Conservation (phyloP, 2,797 vertebrate species). For the Gymnopithys bicolor region DNA sequence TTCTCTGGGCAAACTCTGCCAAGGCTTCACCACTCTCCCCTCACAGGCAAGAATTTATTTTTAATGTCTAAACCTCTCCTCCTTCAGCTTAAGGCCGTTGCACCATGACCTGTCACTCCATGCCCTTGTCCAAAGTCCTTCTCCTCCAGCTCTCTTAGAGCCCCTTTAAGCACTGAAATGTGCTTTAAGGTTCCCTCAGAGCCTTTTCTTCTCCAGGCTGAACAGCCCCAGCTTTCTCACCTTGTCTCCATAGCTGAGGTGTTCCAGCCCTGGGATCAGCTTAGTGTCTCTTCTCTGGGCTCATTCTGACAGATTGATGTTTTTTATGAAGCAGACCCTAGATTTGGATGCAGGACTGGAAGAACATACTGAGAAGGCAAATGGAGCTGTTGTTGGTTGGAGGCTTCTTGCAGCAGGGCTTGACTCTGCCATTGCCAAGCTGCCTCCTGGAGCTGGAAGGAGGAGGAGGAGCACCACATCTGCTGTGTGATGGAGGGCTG, state of each 20-base stretch:
- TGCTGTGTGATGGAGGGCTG: background rate
- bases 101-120: background rate
- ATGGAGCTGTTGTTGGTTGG: background rate
- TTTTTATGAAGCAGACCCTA: accelerated
- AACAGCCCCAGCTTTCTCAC: background rate
- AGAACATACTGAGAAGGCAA: accelerated
- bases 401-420: background rate
- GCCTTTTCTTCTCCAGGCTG: background rate
- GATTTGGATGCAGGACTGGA: background rate
- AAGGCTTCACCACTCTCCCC: accelerated
- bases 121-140: background rate
- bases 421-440: background rate
- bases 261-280: background rate
- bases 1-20: accelerated
- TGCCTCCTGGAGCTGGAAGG: background rate
- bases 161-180: background rate
- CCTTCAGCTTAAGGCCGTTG: background rate
- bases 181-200: background rate
- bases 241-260: background rate
- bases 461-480: background rate
- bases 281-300: background rate
- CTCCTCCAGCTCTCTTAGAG: background rate
- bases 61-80: background rate
- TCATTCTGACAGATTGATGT: background rate
- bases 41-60: background rate